Base-by-base conservation (phyloP, 2,888 invertebrate genomes). In the Metacarcinus magister region DNA sequence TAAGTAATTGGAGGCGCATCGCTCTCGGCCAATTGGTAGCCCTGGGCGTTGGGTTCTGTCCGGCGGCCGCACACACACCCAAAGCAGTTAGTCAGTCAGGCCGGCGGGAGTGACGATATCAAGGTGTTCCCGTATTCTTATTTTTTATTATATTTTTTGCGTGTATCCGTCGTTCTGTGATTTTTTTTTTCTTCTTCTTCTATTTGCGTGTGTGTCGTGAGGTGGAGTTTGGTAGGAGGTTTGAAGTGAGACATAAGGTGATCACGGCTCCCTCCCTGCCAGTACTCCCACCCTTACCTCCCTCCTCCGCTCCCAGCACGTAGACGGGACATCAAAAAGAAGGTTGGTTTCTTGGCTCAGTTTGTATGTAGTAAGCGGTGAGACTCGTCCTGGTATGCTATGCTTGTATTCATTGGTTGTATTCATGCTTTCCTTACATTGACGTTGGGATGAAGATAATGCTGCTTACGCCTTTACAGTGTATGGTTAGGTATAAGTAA, bases 21-120 rank as follows among this genome's bases (percentile, higher is more conserved):
- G 23, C 5, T 60, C 23, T 60, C 2, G 60, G 60, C 0, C 75
- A 75, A n/a, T 75, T 75, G 75, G 75, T 75, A 75, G 75, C 75
- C 75, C 75, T n/a, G 75, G n/a, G 75, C 28, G 75, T 5, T n/a
- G 4, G n/a, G 28, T 75, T n/a, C 75, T 28, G 75, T 28, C n/a
- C n/a, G 75, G 75, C 75, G 75, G n/a, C 75, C 75, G n/a, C 75
- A 75, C 75, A 60, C 60, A 60, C 60, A 23, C 23, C 60, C 60
- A 10, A 0, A 8, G 8, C 75, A 28, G n/a, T 28, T 10, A n/a
- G n/a, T 28, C 28, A n/a, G n/a, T 28, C 75, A 28, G 75, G 3
- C 75, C 23, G 28, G 28, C 75, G 28, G 8, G 8, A 28, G 90
- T 48, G 95, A 91, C 91, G 67, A 60, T 95, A 91, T 91, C 94